These are phyloP conservation scores for Zoanthus solanderi DNA, from an alignment of 92 coral and sea anemone genomes.

Conservation along the genomic window DNA sequence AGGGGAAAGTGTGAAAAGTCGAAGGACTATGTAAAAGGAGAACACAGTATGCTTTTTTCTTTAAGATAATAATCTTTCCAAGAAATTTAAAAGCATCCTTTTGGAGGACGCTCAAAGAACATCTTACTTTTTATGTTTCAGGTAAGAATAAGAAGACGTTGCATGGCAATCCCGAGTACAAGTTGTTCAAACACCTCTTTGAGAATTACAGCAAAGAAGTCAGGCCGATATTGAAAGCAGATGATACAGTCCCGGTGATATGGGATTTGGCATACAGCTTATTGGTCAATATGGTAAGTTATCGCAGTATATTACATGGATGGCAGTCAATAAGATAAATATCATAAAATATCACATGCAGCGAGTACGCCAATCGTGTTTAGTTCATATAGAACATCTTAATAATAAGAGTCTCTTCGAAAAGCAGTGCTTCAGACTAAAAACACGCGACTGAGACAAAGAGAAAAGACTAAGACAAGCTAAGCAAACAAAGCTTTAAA, in stretches of 20 bases:
- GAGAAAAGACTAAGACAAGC: too few species aligned
- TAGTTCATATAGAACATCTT: too few species aligned
- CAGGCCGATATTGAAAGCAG: constrained; percentile 28
- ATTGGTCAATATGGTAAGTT: constrained; percentile 42
- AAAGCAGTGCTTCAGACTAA: too few species aligned
- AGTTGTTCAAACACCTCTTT: constrained; percentile 24
- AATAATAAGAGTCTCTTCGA: too few species aligned
- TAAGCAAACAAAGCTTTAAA: too few species aligned
- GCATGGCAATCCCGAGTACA: constrained; percentile 25
- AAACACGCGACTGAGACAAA: too few species aligned
- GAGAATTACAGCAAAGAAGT: constrained; percentile 39
- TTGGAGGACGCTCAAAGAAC: not conserved
- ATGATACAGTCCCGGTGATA: constrained; percentile 21
- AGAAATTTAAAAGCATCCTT: not conserved
- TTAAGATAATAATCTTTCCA: too few species aligned
- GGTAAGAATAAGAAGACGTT: not conserved
- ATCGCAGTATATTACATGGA: not conserved
- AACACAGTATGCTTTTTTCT: too few species aligned
- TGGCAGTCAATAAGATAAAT: not conserved
- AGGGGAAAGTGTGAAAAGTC: too few species aligned
- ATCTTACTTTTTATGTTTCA: not conserved
- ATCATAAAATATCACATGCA: not conserved
- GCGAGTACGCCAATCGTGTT: too few species aligned
- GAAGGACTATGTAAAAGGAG: too few species aligned
- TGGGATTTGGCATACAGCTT: constrained; percentile 37